Base-by-base conservation (phyloP, 2,113 vertebrate genomes). In the Oplegnathus fasciatus region DNA sequence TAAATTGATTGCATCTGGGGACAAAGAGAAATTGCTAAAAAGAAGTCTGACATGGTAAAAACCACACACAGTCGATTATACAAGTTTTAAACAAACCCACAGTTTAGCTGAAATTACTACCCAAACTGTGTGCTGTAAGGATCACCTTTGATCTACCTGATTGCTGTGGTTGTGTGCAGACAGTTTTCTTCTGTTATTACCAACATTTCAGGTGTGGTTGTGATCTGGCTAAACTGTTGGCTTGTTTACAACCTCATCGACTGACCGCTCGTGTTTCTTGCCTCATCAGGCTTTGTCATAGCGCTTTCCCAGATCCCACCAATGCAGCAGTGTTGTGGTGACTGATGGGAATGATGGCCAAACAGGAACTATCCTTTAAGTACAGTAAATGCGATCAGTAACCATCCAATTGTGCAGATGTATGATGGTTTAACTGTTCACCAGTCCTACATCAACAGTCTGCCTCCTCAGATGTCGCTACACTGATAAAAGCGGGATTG, bases 401-500 rank as follows among this genome's bases (percentile, higher is more conserved):
- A 22, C 55, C 8, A 28, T 71, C 6, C 58, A 32, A 14, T 11
- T 48, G 26, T 26, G 64, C n/a, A n/a, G n/a, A n/a, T n/a, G n/a
- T 44, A 1, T 30, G 58, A 6, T 57, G 26, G 18, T 68, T 69
- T 72, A 28, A 34, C 17, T 48, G 24, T 65, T 67, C 30, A 34
- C 65, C 55, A 52, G 46, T 40, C 55, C 64, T 62, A 46, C 64
- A 50, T 67, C 60, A 80, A 28, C 68, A 68, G 30, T 72, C 34
- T 26, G 46, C 62, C 52, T 80, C 34, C 30, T 71, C 34, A 64
- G 68, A 44, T 46, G 71, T 64, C 70, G 11, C 20, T 5, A 6
- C 55, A 37, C 22, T 84, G 65, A 76, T 78, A 76, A 86, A 88
- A 84, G 40, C 28, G 37, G 7, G 84, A 71, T 79, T 65, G 61